Conservation (phyloP, 2,113 vertebrate genomes). For the Cacatua alba region DNA sequence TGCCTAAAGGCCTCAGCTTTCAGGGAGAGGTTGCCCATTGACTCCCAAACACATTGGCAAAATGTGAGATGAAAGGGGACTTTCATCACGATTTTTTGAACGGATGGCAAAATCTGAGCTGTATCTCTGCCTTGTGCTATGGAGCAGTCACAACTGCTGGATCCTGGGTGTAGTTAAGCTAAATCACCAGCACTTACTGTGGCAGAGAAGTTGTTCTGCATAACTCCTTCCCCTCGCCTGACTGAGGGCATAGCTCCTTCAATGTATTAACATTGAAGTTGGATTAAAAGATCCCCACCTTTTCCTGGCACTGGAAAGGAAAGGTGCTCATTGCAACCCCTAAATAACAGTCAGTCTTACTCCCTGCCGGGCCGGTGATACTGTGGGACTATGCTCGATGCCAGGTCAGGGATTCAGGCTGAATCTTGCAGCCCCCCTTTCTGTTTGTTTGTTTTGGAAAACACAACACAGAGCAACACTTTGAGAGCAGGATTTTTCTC, state of each 20-base stretch:
- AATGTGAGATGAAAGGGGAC: neutral
- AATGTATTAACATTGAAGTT: neutral
- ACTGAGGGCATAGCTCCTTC: neutral
- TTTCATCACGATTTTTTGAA: neutral
- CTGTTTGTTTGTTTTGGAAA: neutral
- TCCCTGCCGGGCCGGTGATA: neutral
- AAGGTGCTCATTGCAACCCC: neutral
- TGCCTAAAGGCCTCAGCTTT: neutral
- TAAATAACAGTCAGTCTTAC: neutral
- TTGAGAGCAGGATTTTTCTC: neutral
- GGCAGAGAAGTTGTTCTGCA: neutral
- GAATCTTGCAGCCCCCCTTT: neutral
- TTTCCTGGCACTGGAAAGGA: neutral
- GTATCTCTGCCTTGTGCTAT: rapidly evolving
- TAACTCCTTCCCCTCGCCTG: neutral
- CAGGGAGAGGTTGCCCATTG: rapidly evolving
- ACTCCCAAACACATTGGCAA: neutral
- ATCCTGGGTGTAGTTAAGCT: neutral
- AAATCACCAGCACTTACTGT: neutral
- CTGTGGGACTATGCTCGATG: rapidly evolving
- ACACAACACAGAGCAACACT: neutral
- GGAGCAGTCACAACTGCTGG: neutral
- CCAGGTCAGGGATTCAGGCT: neutral
- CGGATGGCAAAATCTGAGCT: neutral
- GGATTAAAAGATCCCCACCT: neutral